Conservation (phyloP, 1,140 invertebrate species). For the Drosophila ficusphila region DNA sequence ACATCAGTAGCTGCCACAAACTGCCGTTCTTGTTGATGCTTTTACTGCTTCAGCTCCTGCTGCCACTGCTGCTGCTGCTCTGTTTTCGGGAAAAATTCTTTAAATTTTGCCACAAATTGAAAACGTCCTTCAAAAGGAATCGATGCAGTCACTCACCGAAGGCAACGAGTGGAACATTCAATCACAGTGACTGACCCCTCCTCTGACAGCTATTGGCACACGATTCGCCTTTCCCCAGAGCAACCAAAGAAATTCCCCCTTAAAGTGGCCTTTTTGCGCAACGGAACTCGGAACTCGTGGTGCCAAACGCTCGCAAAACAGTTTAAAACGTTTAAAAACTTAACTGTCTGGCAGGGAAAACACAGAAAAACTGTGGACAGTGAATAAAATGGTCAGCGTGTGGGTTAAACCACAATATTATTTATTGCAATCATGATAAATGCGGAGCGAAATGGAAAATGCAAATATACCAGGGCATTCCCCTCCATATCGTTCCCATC, state of each 20-base stretch:
- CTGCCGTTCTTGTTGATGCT: slow-evolving; percentile 33
- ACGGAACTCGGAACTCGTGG: slow-evolving; percentile 5
- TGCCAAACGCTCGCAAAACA: slow-evolving; percentile 4
- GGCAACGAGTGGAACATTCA: slow-evolving; percentile 23
- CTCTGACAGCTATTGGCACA: slow-evolving; percentile 13
- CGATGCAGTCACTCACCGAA: slow-evolving; percentile 36
- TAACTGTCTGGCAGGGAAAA: neutral
- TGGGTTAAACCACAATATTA: slow-evolving; percentile 63
- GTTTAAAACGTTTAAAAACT: slow-evolving; percentile 36
- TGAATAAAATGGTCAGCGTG: slow-evolving; percentile 23
- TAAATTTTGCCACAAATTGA: slow-evolving; percentile 60
- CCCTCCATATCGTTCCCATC: slow-evolving; percentile 30
- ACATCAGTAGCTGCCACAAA: slow-evolving; percentile 41
- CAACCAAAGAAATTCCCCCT: slow-evolving; percentile 11
- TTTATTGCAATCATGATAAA: slow-evolving; percentile 74
- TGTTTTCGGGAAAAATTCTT: slow-evolving; percentile 47
- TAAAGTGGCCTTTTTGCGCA: slow-evolving; percentile 15
- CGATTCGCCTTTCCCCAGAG: neutral
- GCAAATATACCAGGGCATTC: slow-evolving; percentile 48
- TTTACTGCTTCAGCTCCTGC: too few species aligned
- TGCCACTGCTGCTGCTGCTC: too few species aligned
- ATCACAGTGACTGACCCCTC: slow-evolving; percentile 32
- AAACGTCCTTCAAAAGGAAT: slow-evolving; percentile 43
- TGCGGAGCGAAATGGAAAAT: slow-evolving; percentile 52
- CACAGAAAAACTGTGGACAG: neutral